These are phyloP conservation scores for Melieria picta DNA, from an alignment of 2,888 invertebrate species.

Conservation along the genomic window DNA sequence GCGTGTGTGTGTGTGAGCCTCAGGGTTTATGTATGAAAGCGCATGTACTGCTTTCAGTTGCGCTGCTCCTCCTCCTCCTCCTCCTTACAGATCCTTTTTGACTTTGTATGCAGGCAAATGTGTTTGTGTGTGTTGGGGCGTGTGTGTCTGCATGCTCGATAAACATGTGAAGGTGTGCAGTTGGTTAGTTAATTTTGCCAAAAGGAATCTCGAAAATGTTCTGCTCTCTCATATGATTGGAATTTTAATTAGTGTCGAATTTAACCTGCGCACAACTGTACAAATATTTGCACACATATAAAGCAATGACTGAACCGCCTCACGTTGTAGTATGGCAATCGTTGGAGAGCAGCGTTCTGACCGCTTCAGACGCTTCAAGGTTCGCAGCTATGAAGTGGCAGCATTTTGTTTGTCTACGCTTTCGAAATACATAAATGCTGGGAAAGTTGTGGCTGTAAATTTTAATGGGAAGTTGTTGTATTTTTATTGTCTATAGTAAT, in stretches of 20 bases:
- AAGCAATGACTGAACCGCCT: no score
- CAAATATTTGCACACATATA: no score
- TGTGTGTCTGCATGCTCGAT: background rate
- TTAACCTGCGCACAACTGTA: no score
- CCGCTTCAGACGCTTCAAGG: no score
- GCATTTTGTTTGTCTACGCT: no score
- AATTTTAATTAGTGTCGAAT: slow-evolving; percentile 4
- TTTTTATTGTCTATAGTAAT: no score
- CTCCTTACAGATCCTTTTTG: background rate
- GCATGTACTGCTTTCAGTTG: background rate
- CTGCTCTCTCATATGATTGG: background rate
- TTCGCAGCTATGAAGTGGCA: no score
- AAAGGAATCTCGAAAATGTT: slow-evolving; percentile 5
- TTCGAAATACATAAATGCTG: no score
- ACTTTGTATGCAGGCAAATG: slow-evolving; percentile 1
- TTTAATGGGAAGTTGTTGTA: no score
- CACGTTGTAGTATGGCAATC: no score
- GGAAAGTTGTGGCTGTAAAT: no score
- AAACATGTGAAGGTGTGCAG: background rate
- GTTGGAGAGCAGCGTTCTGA: no score
- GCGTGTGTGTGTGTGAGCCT: background rate
- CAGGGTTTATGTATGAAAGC: slow-evolving; percentile 6
- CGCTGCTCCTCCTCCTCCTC: background rate
- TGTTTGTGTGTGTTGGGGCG: background rate
- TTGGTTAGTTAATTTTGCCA: background rate